Percentiles rank a stretch among this genome's conserved stretches.
These are phyloP conservation scores for Hylaeus volcanicus DNA, from an alignment of 1,140 invertebrate species.

Conservation along the genomic window DNA sequence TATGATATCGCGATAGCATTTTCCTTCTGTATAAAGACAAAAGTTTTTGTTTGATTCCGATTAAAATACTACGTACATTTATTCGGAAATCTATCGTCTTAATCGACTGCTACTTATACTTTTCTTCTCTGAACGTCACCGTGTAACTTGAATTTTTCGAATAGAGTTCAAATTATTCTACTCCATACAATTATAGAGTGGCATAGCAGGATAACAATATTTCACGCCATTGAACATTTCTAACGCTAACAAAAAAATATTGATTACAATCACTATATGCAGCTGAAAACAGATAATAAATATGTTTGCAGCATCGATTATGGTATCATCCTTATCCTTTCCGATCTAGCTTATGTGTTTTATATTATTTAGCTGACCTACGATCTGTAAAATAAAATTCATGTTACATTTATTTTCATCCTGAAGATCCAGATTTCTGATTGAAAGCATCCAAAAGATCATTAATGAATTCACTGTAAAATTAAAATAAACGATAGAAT, in stretches of 20 bases:
- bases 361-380: background rate
- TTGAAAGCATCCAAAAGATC: background rate
- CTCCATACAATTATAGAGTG: conserved; percentile 17
- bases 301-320: conserved; percentile 5
- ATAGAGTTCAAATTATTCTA: background rate
- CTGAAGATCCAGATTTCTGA: background rate
- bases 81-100: background rate
- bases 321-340: background rate
- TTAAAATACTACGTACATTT: background rate
- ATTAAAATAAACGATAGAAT: conserved; percentile 8
- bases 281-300: conserved; percentile 51
- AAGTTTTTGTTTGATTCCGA: background rate
- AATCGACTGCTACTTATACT: conserved; percentile 22
- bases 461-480: conserved; percentile 9
- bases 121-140: conserved; percentile 28
- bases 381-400: conserved; percentile 38
- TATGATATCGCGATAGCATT: background rate
- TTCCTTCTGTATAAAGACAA: background rate
- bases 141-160: conserved; percentile 20
- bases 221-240: conserved; percentile 56
- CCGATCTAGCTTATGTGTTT: background rate
- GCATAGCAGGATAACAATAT: conserved; percentile 42
- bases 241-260: conserved; percentile 38
- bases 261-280: conserved; percentile 40
- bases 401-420: conserved; percentile 14